Base-by-base conservation (phyloP, 1,140 invertebrate species). In the Cecropterus lyciades region DNA sequence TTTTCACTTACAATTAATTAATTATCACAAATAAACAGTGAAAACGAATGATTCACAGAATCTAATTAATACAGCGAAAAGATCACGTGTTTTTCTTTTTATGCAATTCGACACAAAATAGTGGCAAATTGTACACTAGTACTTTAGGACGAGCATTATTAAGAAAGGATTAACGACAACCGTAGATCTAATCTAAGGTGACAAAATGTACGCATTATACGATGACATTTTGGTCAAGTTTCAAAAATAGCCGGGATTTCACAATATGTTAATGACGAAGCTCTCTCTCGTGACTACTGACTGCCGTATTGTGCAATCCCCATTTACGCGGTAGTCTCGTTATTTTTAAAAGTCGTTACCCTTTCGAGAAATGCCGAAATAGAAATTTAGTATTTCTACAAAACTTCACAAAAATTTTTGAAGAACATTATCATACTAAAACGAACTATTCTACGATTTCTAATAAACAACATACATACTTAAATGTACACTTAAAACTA, bases 11-110 rank as follows among this genome's bases (percentile, higher is more conserved):
- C 37, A 71, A 69, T 74, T 87, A 87, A 69, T 69, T 59, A 81
- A 84, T 80, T 89, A 91, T 91, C 89, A 91, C 87, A 91, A 88
- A 85, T 85, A 82, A 84, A 85, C 77, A 84, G 83, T 87, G 81
- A 91, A 85, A 89, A 89, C 80, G 70, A 72, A 84, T 78, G 89
- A 92, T 92, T 92, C 90, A 92, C 83, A 89, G 90, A 92, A 92
- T 92, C 87, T 85, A 89, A 82, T 70, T 64, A 76, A 83, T 48
- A 72, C 74, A 86, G 82, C 77, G 70, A 74, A 67, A 82, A 82
- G 70, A 81, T 80, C 74, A 77, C 59, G 57, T 53, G 24, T 52
- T 59, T 52, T 69, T 62, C n/a, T n/a, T 5, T 20, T 20, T 20
- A 71, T 37, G 56, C 66, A 84, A 85, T 77, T 77, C 75, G 78